Evolutionary conservation across 1,140 invertebrate genomes (phyloP).

Genomic region (Magallana gigas): DNA sequence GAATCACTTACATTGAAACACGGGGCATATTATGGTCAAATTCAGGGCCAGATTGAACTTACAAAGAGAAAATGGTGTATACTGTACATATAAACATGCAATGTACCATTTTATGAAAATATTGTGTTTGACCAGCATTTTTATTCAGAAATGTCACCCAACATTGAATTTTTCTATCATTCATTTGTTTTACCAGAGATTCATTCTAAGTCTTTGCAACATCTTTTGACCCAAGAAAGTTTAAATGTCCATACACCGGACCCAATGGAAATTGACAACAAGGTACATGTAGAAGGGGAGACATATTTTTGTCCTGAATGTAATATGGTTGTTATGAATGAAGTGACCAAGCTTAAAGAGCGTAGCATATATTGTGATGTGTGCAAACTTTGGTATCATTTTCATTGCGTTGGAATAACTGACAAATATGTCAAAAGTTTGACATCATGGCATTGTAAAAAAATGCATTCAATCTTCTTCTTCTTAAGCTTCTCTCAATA

Average conservation of each 20-base stretch:
- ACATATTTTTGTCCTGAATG: constrained; percentile 44
- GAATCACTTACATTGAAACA: constrained; percentile 27
- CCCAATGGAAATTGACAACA: constrained; percentile 34
- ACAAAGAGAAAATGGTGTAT: constrained; percentile 45
- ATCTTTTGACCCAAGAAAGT: too few relatives aligned
- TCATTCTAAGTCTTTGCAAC: too few relatives aligned
- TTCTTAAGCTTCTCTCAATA: too few relatives aligned
- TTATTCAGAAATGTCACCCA: not conserved
- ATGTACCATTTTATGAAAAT: constrained; percentile 17
- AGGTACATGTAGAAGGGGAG: not conserved
- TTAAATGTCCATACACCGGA: not conserved
- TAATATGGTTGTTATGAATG: not conserved
- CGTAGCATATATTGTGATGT: constrained; percentile 36
- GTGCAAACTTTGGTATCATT: constrained; percentile 39
- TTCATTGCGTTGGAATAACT: constrained; percentile 34
- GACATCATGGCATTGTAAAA: not conserved
- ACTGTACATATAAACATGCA: constrained; percentile 46
- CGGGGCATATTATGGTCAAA: constrained; percentile 36
- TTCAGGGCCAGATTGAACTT: constrained; percentile 52
- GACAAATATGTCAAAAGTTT: not conserved
- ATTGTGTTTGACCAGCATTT: constrained; percentile 35
- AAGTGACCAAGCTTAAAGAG: not conserved
- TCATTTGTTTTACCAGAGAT: too few relatives aligned
- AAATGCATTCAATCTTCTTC: not conserved
- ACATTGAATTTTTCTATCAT: too few relatives aligned